Conservation (phyloP, 37 sponge, comb jelly and placozoan species). For the Dysidea cf. avara region DNA sequence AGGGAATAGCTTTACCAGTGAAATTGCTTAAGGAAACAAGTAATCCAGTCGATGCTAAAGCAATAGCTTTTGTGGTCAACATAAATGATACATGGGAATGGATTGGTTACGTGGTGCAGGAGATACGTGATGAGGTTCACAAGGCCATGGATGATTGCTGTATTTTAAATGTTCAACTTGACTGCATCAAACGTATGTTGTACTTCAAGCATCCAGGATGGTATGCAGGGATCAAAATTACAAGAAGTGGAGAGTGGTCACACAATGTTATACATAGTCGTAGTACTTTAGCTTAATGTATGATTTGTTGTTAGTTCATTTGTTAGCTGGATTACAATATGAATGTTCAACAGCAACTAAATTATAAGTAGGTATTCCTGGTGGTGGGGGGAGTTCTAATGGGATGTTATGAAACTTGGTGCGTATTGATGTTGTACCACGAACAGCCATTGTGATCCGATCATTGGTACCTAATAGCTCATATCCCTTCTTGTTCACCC, state of each 20-base stretch:
- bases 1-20: not conserved
- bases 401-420: no score
- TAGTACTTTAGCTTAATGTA: no score
- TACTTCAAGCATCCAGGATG: not conserved
- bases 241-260: no score
- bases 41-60: constrained; percentile 3
- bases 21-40: not conserved
- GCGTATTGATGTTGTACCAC: no score
- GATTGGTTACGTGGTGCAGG: constrained; percentile 5
- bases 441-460: not conserved
- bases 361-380: no score
- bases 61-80: constrained; percentile 3
- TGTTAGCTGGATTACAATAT: no score
- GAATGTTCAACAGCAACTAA: no score
- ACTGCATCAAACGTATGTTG: not conserved
- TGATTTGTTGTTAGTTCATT: no score
- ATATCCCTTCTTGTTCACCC: not conserved
- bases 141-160: not conserved
- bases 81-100: not conserved
- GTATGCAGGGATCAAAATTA: no score
- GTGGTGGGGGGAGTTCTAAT: no score
- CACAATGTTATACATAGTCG: no score
- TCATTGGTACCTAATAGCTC: constrained; percentile 7
- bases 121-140: constrained; percentile 3
- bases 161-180: not conserved